A percentile compares a stretch with the other conserved stretches of the same genome.
These are phyloP conservation scores for Philonicus albiceps DNA, from an alignment of 2,888 invertebrate species.

Conservation along the genomic window DNA sequence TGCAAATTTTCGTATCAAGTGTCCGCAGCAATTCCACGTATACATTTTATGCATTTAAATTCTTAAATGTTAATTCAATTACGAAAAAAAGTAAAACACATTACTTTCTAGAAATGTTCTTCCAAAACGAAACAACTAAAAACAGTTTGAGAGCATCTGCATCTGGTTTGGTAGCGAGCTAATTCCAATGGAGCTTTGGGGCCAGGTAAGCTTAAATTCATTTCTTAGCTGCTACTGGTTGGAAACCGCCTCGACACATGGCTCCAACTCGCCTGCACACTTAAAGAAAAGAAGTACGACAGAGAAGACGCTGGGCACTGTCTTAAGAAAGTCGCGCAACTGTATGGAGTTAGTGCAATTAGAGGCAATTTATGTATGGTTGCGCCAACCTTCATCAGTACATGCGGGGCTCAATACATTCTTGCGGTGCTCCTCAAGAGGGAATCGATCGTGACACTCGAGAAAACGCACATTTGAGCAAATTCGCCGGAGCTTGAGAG, in stretches of 20 bases:
- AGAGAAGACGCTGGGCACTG: neutral
- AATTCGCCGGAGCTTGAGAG: neutral
- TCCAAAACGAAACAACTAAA: neutral
- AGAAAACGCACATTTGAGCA: constrained; percentile 11
- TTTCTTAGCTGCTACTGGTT: neutral
- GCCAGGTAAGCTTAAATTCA: neutral
- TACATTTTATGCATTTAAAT: too few relatives aligned
- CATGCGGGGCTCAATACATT: neutral
- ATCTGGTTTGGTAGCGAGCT: neutral
- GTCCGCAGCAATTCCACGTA: neutral
- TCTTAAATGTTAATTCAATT: too few relatives aligned
- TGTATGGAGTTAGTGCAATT: neutral
- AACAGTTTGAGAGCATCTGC: neutral
- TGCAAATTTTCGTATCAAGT: neutral
- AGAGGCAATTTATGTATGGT: neutral
- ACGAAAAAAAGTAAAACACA: too few relatives aligned
- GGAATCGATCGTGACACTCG: neutral
- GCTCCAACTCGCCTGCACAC: neutral
- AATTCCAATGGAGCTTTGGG: neutral
- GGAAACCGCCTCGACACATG: neutral
- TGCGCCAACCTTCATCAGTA: neutral
- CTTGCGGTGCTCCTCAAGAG: neutral
- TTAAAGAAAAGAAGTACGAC: neutral
- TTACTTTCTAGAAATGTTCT: neutral
- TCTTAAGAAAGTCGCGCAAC: neutral